Base-by-base conservation (phyloP, 2,888 invertebrate genomes). In the Physocephala rufipes region DNA sequence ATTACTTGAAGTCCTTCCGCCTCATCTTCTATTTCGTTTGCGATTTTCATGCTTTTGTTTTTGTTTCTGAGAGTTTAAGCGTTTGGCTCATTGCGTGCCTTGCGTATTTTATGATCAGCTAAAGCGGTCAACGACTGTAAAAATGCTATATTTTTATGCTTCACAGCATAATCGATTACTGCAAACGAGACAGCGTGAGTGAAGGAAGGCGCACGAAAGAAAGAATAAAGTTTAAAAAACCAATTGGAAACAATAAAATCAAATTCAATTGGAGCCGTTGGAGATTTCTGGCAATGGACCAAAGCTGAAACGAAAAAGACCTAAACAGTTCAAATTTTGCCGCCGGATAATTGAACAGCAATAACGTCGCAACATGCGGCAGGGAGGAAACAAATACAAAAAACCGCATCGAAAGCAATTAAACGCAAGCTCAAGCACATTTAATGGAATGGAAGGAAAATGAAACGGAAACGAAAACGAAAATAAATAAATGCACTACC, bases 131-230 rank as follows among this genome's bases (percentile, higher is more conserved):
- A 70, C 26, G 70, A 70, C 70, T 70, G 70, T 70, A 55, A 64
- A 70, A 70, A 70, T 70, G 58, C 58, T 26, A 64, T 58, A 70
- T 63, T 70, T 70, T 70, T 70, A 70, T 70, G 70, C 55, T 64
- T 70, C 45, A 28, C 45, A 63, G 70, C 36, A 64, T 53, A 70
- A 70, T 64, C 64, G 70, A 70, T 63, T 62, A 63, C 70, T 30
- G n/a, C n/a, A n/a, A n/a, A n/a, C n/a, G n/a, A 67, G 58, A 45
- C 28, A 2, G 65, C 28, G n/a, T 12, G 3, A n/a, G 26, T 30
- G n/a, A 49, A 45, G 1, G 21, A 63, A 13, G 9, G 36, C 16
- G 63, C 43, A 16, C 5, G n/a, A 15, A 13, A 63, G 62, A 4
- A 21, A 43, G 7, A 24, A 43, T 43, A 21, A 19, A n/a, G n/a